Conservation (phyloP, 2,888 invertebrate genomes). For the Orthosia gracilis region DNA sequence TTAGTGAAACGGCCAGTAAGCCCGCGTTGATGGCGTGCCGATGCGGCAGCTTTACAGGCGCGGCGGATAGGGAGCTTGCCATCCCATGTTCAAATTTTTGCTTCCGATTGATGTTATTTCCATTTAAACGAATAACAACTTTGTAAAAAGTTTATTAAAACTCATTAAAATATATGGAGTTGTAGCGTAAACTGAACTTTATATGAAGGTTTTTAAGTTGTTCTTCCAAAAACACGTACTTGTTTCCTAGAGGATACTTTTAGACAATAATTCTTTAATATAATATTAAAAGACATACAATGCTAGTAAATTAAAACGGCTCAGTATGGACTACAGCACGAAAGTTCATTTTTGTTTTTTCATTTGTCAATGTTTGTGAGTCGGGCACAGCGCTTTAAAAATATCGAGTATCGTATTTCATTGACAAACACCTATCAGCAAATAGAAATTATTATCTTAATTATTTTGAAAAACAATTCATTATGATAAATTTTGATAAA, state of each 20-base stretch:
- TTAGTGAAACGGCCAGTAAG: slow-evolving; percentile 89
- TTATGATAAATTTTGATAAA: slow-evolving; percentile 29
- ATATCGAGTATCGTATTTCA: slow-evolving; percentile 2
- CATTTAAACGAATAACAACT: no score
- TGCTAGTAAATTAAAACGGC: background rate
- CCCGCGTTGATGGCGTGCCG: slow-evolving; percentile 94
- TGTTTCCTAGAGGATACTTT: background rate
- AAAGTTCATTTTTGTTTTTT: slow-evolving; percentile 2
- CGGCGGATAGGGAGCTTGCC: slow-evolving; percentile 96
- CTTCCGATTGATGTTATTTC: background rate
- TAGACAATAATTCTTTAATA: background rate
- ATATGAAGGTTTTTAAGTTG: no score
- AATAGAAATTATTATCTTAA: slow-evolving; percentile 17
- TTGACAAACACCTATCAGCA: background rate
- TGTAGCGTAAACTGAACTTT: background rate
- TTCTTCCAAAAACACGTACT: background rate
- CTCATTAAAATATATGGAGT: no score
- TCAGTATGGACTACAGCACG: background rate
- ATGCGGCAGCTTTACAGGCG: slow-evolving; percentile 96
- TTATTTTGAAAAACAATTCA: slow-evolving; percentile 9
- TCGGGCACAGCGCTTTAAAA: background rate
- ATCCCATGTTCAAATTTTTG: slow-evolving; percentile 33
- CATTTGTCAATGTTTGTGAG: slow-evolving; percentile 8
- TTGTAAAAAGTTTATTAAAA: no score
- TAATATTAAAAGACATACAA: background rate